Percentiles rank a stretch among this genome's conserved stretches.
Evolutionary conservation across 2,888 invertebrate genomes (phyloP).

Genomic region (Macroteleia sp.): DNA sequence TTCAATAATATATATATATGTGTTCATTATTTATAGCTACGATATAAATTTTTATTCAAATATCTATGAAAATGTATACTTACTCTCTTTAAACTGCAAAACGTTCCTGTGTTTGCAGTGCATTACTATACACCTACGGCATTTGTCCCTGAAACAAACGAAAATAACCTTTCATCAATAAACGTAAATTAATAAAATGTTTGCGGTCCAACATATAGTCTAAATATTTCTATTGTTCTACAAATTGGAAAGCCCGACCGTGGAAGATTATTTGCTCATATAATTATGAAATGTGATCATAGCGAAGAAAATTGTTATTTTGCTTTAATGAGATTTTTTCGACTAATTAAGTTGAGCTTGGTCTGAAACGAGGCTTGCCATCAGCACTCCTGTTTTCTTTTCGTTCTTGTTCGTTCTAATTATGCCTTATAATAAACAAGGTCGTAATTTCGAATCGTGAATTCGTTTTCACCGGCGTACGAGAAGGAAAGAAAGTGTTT

Average conservation of each 20-base stretch:
- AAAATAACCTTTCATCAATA: no score
- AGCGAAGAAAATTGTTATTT: conserved; percentile 21
- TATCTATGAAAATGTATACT: no score
- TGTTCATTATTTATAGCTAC: no score
- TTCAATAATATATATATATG: no score
- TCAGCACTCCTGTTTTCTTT: background rate
- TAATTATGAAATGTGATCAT: conserved; percentile 21
- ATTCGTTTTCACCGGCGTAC: background rate
- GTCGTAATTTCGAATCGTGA: conserved; percentile 24
- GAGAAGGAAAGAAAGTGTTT: no score
- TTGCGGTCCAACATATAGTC: no score
- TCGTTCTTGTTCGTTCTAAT: conserved; percentile 2
- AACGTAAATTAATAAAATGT: no score
- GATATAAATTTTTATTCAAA: no score
- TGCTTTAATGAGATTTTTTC: conserved; percentile 32
- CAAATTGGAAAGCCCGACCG: background rate
- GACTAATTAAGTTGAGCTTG: conserved; percentile 16
- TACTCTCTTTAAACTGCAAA: conserved; percentile 92
- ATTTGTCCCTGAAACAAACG: conserved; percentile 86
- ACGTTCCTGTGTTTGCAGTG: conserved; percentile 86
- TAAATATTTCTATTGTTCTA: no score
- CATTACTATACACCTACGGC: conserved; percentile 91
- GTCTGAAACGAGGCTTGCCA: no score
- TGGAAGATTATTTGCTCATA: background rate
- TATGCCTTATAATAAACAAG: conserved; percentile 30